Percentiles rank a stretch among this genome's conserved stretches.
These are phyloP conservation scores for Eretmochelys imbricata DNA, from an alignment of 2,113 vertebrate species.

Conservation along the genomic window DNA sequence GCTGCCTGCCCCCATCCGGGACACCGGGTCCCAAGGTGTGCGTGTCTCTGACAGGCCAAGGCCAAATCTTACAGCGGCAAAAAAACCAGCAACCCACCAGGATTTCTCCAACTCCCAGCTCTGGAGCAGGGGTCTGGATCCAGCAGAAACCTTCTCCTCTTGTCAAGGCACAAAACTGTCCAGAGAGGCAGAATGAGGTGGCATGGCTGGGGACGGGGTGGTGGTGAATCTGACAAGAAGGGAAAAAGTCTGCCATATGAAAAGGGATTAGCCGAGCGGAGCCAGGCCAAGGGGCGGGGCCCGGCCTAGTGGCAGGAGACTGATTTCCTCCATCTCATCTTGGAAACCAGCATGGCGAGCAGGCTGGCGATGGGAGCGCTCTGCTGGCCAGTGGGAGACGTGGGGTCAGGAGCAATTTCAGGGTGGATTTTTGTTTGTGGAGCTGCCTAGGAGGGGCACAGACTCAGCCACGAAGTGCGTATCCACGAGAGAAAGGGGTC, in stretches of 20 bases:
- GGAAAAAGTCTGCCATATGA: neutral
- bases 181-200: neutral
- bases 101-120: neutral
- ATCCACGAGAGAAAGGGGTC: neutral
- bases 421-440: neutral
- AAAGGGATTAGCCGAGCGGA: no score
- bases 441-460: neutral
- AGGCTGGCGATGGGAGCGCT: neutral
- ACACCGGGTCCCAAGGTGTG: neutral
- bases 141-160: neutral
- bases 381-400: neutral
- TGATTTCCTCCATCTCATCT: no score
- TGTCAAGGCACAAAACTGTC: neutral
- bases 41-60: slow-evolving; percentile 40
- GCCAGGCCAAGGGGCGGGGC: neutral
- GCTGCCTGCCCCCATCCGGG: slow-evolving; percentile 30
- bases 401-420: neutral
- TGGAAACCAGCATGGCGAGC: no score
- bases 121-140: neutral
- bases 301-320: no score
- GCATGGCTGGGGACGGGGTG: neutral
- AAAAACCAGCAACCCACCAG: neutral
- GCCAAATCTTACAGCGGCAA: neutral
- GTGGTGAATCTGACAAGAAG: neutral
- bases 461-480: neutral